These are phyloP conservation scores for Globicephala melas DNA, from an alignment of 2,113 vertebrate genomes.

Conservation along the genomic window DNA sequence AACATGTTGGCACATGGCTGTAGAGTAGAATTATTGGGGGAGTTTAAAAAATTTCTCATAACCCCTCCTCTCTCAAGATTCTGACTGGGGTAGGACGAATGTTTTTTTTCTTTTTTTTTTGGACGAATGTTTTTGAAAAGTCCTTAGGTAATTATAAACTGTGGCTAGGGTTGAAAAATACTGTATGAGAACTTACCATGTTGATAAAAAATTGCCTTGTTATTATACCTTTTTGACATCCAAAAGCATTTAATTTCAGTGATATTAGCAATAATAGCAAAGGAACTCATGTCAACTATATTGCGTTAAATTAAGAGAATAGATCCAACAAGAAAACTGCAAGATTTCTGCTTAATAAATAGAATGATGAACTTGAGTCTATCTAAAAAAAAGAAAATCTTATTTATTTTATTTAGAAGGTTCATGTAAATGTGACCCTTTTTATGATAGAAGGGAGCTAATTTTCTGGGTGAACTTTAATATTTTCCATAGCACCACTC, in stretches of 20 bases:
- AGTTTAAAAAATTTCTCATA: not conserved
- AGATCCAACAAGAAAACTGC: not conserved
- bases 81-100: not conserved
- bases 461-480: conserved; percentile 7
- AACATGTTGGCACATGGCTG: not conserved
- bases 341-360: not conserved
- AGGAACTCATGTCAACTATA: not conserved
- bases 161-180: not conserved
- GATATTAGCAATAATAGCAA: not conserved
- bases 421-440: not conserved
- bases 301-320: not conserved
- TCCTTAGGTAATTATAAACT: not conserved
- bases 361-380: not conserved
- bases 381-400: conserved; percentile 19
- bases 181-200: not conserved
- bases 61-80: not conserved
- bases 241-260: not conserved
- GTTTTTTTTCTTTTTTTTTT: not conserved
- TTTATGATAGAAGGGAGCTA: not conserved
- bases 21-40: not conserved
- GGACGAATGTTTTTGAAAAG: not conserved
- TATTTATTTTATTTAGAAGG: not conserved
- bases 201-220: not conserved
- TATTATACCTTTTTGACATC: not conserved
- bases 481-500: not conserved